Evolutionary conservation across 2,113 vertebrate species (phyloP).

Genomic region (Epinephelus moara): DNA sequence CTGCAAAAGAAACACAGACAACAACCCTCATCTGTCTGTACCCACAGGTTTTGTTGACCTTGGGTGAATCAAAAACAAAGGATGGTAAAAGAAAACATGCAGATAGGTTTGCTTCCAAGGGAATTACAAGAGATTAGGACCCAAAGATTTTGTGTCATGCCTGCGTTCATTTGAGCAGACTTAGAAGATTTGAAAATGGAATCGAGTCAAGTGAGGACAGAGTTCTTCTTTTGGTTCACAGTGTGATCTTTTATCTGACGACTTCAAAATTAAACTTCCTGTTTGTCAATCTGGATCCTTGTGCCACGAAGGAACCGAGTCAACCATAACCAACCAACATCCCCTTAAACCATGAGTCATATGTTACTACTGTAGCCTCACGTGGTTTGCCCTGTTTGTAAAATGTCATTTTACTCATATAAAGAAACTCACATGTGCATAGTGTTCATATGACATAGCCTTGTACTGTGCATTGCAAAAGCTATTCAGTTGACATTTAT

Average conservation of each 20-base stretch:
- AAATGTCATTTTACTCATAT: not conserved
- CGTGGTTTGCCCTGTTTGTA: not conserved
- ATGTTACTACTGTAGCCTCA: no score
- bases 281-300: not conserved
- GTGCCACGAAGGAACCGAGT: not conserved
- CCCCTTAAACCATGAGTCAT: not conserved
- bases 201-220: not conserved
- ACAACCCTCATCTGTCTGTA: not conserved
- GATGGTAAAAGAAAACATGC: not conserved
- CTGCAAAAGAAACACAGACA: conserved; percentile 31
- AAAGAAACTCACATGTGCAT: no score
- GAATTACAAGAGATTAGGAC: not conserved
- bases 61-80: not conserved
- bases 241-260: not conserved
- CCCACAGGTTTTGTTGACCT: not conserved
- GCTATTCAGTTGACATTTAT: not conserved
- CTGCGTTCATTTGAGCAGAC: no score
- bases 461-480: not conserved
- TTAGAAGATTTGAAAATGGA: no score
- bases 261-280: conserved; percentile 32
- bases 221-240: conserved; percentile 32
- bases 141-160: not conserved
- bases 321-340: not conserved
- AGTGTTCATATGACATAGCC: not conserved
- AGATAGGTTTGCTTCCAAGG: not conserved